Percentiles rank a stretch among this genome's conserved stretches.
phyloP scores from a whole-genome alignment of 2,797 vertebrate genomes.

The Pseudotriccus pelzelni region DNA sequence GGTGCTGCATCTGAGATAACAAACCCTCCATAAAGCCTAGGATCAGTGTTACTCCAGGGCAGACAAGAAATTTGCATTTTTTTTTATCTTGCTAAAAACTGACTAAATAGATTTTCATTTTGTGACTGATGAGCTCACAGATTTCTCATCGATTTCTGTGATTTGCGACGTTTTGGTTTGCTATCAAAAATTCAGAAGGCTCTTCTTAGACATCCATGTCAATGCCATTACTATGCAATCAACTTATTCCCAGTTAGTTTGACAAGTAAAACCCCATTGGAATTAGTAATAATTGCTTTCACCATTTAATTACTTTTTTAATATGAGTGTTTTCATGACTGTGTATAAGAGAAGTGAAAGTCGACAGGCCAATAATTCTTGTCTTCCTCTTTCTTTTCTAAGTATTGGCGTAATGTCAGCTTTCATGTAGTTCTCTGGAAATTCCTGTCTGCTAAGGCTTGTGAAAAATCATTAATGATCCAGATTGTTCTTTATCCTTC shows the following conservation, averaged over 20 bases:
- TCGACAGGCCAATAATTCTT: neutral
- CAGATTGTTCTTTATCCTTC: neutral
- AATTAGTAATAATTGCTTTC: neutral
- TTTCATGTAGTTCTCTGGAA: neutral
- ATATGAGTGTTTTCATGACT: neutral
- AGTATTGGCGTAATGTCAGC: neutral
- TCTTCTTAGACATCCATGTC: neutral
- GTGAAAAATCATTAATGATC: neutral
- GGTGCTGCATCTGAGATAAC: neutral
- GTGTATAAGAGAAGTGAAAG: neutral
- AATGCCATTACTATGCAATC: rapidly evolving
- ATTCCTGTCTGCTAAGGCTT: neutral
- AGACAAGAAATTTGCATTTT: neutral
- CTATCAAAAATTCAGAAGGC: neutral
- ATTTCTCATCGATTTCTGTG: neutral
- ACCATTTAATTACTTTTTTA: neutral
- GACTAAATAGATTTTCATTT: neutral
- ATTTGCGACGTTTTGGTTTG: neutral
- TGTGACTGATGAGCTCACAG: neutral
- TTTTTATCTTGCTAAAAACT: neutral
- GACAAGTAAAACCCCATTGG: neutral
- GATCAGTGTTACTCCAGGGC: neutral
- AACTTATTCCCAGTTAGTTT: neutral
- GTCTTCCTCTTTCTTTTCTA: neutral
- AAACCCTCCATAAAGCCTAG: neutral